These are phyloP conservation scores for Turritopsis dohrnii DNA, from an alignment of 30 jellyfish, hydroid and myxozoan genomes.

Conservation along the genomic window DNA sequence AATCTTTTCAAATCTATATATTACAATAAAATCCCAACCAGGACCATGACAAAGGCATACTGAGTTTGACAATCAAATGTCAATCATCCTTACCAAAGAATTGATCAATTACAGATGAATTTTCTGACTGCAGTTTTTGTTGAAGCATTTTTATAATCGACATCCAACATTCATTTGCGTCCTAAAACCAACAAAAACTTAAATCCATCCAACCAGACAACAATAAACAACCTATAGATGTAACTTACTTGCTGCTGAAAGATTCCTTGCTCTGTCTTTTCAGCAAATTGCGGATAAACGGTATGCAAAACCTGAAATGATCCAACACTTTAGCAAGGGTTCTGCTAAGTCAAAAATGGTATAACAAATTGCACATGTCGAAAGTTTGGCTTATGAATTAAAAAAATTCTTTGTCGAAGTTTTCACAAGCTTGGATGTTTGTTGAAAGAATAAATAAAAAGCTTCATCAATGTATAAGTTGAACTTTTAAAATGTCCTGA, in stretches of 20 bases:
- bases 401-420: not conserved
- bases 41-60: no score
- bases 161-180: slow-evolving; percentile 96
- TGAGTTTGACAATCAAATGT: no score
- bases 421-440: not conserved
- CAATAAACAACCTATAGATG: not conserved
- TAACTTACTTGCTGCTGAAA: slow-evolving; percentile 79
- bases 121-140: slow-evolving; percentile 52
- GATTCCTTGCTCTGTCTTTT: slow-evolving; percentile 87
- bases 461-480: no score
- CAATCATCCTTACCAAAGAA: slow-evolving; percentile 84
- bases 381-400: no score
- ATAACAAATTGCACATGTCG: no score
- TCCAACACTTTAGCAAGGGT: no score
- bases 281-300: slow-evolving; percentile 94
- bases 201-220: not conserved
- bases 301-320: slow-evolving; percentile 66
- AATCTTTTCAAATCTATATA: no score
- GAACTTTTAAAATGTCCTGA: no score
- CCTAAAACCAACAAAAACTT: slow-evolving; percentile 31
- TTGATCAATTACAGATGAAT: slow-evolving; percentile 50
- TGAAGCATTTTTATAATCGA: slow-evolving; percentile 82
- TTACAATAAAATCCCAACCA: not conserved
- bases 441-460: no score
- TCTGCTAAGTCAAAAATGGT: no score